Evolutionary conservation across 2,797 vertebrate genomes (phyloP).

Genomic region (Champsocephalus esox): DNA sequence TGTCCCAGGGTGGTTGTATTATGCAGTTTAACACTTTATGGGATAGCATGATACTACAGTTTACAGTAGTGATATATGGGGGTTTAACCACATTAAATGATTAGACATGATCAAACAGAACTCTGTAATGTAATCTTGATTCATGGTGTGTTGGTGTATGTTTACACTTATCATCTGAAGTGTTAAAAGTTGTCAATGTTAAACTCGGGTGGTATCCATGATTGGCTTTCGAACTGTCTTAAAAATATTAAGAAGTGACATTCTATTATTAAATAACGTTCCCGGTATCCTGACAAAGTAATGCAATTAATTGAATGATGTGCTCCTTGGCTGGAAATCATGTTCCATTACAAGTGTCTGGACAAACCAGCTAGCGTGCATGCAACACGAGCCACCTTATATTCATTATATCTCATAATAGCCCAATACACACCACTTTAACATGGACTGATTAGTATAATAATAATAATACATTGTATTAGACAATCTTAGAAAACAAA

Average conservation of each 20-base stretch:
- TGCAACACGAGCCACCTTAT: background rate
- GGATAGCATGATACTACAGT: background rate
- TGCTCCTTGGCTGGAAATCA: background rate
- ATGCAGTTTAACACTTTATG: background rate
- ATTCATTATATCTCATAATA: background rate
- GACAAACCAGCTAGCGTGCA: background rate
- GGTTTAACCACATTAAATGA: background rate
- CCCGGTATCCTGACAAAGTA: background rate
- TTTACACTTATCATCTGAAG: background rate
- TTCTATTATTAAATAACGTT: background rate
- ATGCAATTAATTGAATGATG: background rate
- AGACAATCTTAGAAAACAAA: conserved; percentile 8
- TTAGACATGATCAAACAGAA: too few species aligned
- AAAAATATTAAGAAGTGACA: background rate
- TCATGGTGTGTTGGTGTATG: background rate
- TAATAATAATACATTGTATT: too few species aligned
- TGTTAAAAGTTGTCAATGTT: background rate
- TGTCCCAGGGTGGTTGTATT: background rate
- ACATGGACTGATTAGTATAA: background rate
- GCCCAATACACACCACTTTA: background rate
- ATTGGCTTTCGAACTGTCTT: background rate
- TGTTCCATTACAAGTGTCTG: background rate
- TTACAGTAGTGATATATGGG: background rate
- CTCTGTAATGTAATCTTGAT: background rate
- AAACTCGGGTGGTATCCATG: too few species aligned